A percentile compares a stretch with the other conserved stretches of the same genome.
phyloP scores from a whole-genome alignment of 2,797 vertebrate species.

The Ficedula albicollis region DNA sequence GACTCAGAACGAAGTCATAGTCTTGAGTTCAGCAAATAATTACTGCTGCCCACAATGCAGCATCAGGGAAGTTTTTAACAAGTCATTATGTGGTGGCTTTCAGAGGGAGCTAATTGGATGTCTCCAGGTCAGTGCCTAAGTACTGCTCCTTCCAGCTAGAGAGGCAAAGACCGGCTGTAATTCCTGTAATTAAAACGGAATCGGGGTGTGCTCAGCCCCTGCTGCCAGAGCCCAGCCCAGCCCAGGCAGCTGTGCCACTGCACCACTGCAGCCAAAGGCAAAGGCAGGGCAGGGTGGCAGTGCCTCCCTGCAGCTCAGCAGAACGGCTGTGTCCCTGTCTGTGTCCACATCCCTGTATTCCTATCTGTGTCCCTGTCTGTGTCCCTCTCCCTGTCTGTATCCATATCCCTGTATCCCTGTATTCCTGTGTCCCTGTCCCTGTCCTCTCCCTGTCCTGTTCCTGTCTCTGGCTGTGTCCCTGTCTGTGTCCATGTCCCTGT shows the following conservation, averaged over 20 bases:
- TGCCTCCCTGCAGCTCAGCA: background rate
- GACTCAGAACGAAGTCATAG: background rate
- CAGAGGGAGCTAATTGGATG: constrained; percentile 22
- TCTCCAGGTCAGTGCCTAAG: constrained; percentile 3
- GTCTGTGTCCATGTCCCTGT: background rate
- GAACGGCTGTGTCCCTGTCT: background rate
- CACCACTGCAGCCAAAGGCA: background rate
- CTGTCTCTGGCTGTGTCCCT: no score
- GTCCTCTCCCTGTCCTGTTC: no score
- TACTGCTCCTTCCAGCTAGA: background rate
- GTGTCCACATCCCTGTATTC: background rate
- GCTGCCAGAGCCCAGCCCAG: background rate
- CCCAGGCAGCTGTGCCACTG: background rate
- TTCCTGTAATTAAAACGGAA: constrained; percentile 21
- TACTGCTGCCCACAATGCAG: background rate
- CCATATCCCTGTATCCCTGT: background rate
- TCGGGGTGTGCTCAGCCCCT: background rate
- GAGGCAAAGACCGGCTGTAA: background rate
- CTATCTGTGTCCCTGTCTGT: no score
- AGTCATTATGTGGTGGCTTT: constrained; percentile 13
- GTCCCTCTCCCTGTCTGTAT: background rate
- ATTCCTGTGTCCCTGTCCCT: no score
- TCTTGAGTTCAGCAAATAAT: background rate
- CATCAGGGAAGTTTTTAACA: background rate
- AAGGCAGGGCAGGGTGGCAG: background rate